phyloP scores from a whole-genome alignment of 2,113 vertebrate genomes.

The Myanophis thanlyinensis region DNA sequence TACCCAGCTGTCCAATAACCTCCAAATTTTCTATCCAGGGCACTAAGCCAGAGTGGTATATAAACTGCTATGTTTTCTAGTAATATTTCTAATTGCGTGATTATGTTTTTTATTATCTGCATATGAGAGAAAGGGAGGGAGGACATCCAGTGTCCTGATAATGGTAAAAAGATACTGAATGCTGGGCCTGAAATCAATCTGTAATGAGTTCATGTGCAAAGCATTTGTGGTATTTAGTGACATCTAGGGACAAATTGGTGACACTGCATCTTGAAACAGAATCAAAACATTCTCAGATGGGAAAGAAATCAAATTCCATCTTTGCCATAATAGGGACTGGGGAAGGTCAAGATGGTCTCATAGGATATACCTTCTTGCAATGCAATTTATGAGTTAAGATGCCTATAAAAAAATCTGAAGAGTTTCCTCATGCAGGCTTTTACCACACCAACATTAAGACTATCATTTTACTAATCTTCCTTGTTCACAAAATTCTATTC shows the following conservation, averaged over 20 bases:
- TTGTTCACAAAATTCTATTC: not conserved
- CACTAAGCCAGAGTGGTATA: not conserved
- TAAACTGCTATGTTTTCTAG: not conserved
- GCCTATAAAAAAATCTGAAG: not conserved
- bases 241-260: constrained; percentile 60
- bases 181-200: accelerated
- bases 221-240: constrained; percentile 58
- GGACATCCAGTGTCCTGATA: not conserved
- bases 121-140: not conserved
- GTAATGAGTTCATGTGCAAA: not conserved
- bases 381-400: not conserved
- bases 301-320: not conserved
- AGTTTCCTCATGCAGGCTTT: not conserved
- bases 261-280: constrained; percentile 34
- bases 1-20: not conserved
- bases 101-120: not conserved
- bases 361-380: not conserved
- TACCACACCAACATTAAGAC: not conserved
- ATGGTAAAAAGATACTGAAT: not conserved
- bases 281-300: accelerated
- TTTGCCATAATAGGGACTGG: not conserved
- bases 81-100: not conserved
- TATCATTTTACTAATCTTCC: not conserved
- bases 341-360: not conserved
- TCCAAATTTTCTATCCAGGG: not conserved